Evolutionary conservation across 2,797 vertebrate genomes (phyloP), one percentile per base, ranked within the genome.

Genomic region (Poecilia velifera): DNA sequence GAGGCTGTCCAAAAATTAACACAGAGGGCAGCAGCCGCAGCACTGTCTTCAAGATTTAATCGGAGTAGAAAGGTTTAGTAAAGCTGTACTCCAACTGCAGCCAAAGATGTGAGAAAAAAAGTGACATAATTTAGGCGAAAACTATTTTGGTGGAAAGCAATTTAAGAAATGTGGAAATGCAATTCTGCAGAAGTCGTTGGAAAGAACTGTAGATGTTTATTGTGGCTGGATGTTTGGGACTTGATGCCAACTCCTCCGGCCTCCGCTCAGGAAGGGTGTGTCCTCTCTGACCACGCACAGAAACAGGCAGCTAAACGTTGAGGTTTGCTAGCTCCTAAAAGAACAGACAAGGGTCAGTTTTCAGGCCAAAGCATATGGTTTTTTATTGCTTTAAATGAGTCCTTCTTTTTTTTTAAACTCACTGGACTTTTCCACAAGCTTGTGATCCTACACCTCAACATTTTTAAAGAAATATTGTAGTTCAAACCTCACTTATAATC

Each of bases 181-280:
- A 20, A 14, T 66, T 74, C 51, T 70, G 66, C 76, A 70, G 16
- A 20, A 47, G 13, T 47, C 31, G 41, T 75, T 31, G 66, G 86
- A 72, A 78, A 49, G 73, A 85, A 77, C 74, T 76, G 25, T 78
- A 55, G 34, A 71, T 73, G 80, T 83, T 73, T 73, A 76, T 64
- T 78, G 81, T 82, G 89, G 86, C 41, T 79, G 53, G 85, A 92
- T 78, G 81, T 64, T 70, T 39, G 73, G 64, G 81, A 78, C 73
- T 47, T 28, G 3, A 9, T 83, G 91, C 89, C 91, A 90, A 31
- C 31, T 76, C 66, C n/a, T 84, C 39, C 81, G 78, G 90, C 78
- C 88, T 79, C 81, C 64, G 81, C 79, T 77, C 90, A 93, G 91
- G 93, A 94, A 94, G 93, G 94, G 93, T 79, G 94, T 88, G 90